These are phyloP conservation scores for Aphelenchoides besseyi DNA, from an alignment of 1,140 invertebrate genomes.

Conservation along the genomic window DNA sequence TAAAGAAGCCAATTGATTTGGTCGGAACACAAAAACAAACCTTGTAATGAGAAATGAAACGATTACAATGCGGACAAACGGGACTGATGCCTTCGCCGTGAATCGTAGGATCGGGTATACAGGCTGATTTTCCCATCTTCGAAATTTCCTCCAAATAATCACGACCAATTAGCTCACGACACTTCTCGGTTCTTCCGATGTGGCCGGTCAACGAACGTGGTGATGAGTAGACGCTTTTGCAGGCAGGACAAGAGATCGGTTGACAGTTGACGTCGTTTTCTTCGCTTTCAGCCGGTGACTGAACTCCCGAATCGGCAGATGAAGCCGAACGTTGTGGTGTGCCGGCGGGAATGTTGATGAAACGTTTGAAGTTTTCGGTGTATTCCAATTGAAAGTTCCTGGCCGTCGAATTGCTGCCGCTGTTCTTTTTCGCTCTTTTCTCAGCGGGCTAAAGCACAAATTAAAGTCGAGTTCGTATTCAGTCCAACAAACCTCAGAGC, in stretches of 20 bases:
- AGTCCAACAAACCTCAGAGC: not conserved
- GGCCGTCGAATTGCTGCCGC: not conserved
- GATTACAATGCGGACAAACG: conserved; percentile 51
- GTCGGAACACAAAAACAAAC: conserved; percentile 21
- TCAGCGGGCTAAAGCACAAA: conserved; percentile 5
- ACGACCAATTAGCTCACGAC: conserved; percentile 49
- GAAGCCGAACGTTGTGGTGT: conserved; percentile 1
- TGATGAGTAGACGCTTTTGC: conserved; percentile 47
- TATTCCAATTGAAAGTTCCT: conserved; percentile 9
- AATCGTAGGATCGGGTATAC: conserved; percentile 34
- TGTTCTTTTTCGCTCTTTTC: conserved; percentile 9
- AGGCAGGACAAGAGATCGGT: conserved; percentile 43
- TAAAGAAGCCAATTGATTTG: conserved; percentile 25
- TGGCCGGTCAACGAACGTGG: conserved; percentile 47
- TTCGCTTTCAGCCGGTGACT: conserved; percentile 27
- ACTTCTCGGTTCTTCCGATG: conserved; percentile 49
- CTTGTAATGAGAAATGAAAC: conserved; percentile 54
- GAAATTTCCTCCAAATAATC: conserved; percentile 46
- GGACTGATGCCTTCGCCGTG: conserved; percentile 35
- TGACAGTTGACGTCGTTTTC: conserved; percentile 23
- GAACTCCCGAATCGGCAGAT: conserved; percentile 7
- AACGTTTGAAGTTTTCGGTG: conserved; percentile 10
- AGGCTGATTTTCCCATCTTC: conserved; percentile 19
- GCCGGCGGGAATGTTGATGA: conserved; percentile 10
- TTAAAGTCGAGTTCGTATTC: no score